phyloP scores from a whole-genome alignment of 2,113 vertebrate genomes.

The Cyprinodon variegatus region DNA sequence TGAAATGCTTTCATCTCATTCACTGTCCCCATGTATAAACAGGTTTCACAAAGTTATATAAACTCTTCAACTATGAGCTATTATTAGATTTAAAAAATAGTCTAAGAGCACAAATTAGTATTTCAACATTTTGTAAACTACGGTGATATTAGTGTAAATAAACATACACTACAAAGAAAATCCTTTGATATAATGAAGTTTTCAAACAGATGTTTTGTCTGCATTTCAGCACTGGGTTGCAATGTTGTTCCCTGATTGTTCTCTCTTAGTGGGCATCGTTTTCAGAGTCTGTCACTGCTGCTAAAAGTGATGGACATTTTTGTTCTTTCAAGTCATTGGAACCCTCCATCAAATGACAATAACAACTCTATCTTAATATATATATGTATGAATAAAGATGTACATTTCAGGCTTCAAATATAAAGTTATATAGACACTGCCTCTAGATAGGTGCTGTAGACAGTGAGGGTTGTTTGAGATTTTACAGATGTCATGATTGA shows the following conservation, averaged over 20 bases:
- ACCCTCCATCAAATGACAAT: slow-evolving; percentile 3
- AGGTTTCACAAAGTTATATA: too few species aligned
- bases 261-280: not conserved
- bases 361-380: slow-evolving; percentile 4
- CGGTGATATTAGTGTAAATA: too few species aligned
- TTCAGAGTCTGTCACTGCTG: not conserved
- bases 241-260: not conserved
- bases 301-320: slow-evolving; percentile 24
- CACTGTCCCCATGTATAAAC: too few species aligned
- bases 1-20: too few species aligned
- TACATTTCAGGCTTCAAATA: too few species aligned
- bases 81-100: too few species aligned
- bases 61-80: too few species aligned
- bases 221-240: not conserved
- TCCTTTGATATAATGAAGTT: not conserved
- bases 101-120: too few species aligned
- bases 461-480: slow-evolving; percentile 1
- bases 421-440: too few species aligned
- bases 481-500: slow-evolving; percentile 41
- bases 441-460: not conserved
- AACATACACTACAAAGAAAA: not conserved
- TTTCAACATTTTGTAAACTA: too few species aligned
- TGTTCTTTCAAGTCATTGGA: slow-evolving; percentile 10
- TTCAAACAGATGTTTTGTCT: not conserved
- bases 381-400: too few species aligned